phyloP scores from a whole-genome alignment of 2,888 invertebrate genomes.

The Tanypteryx hageni region DNA sequence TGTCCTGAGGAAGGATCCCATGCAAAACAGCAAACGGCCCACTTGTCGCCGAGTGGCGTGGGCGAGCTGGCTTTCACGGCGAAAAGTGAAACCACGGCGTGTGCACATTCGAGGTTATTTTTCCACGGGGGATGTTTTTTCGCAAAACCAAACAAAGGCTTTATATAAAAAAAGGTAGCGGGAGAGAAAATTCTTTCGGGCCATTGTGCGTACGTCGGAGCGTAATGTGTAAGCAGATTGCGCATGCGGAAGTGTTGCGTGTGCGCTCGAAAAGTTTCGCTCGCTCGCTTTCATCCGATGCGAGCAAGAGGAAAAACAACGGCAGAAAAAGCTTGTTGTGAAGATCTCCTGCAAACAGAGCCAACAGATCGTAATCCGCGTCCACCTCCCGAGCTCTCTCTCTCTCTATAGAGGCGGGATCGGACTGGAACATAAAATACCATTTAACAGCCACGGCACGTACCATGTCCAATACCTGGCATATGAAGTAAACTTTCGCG shows the following conservation, averaged over 20 bases:
- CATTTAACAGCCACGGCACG: no score
- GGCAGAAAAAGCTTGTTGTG: background rate
- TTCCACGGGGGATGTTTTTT: constrained; percentile 36
- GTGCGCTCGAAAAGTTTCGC: background rate
- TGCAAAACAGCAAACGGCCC: background rate
- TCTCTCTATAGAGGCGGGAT: no score
- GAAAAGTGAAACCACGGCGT: constrained; percentile 31
- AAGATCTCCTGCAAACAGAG: background rate
- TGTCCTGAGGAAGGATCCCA: no score
- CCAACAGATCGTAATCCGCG: no score
- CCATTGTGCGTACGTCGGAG: constrained; percentile 12
- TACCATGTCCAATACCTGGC: no score
- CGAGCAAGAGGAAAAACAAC: background rate
- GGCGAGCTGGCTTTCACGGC: constrained; percentile 5
- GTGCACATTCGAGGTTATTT: constrained; percentile 26
- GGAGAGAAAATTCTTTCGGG: background rate
- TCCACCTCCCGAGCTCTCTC: no score
- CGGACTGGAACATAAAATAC: no score
- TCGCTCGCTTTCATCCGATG: background rate
- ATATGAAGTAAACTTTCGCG: no score
- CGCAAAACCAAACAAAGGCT: constrained; percentile 1
- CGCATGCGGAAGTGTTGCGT: constrained; percentile 47
- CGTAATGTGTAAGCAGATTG: constrained; percentile 41
- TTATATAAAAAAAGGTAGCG: background rate
- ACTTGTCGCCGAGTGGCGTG: background rate